These are phyloP conservation scores for Caenorhabditis zanzibari DNA, from an alignment of 2,888 invertebrate species.

Conservation along the genomic window DNA sequence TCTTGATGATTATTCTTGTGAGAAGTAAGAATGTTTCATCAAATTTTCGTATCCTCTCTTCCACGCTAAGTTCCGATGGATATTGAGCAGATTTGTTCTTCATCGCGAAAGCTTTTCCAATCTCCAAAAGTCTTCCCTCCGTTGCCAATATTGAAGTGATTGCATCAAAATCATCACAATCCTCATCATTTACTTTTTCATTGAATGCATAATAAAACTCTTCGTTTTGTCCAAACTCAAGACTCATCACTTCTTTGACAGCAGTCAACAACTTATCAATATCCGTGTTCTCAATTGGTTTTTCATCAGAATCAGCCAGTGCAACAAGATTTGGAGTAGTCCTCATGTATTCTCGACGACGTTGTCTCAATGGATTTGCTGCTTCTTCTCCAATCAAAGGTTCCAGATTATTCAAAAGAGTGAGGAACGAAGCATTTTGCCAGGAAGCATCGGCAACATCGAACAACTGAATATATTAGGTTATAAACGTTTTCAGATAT, in stretches of 20 bases:
- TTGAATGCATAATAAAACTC: constrained; percentile 1
- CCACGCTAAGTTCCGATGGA: neutral
- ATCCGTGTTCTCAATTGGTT: constrained; percentile 25
- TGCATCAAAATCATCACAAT: constrained; percentile 48
- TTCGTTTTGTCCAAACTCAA: constrained; percentile 18
- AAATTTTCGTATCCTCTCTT: constrained; percentile 26
- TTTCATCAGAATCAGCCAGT: constrained; percentile 4
- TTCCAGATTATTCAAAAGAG: constrained; percentile 18
- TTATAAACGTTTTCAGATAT: neutral
- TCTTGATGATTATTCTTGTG: constrained; percentile 40
- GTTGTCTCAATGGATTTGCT: neutral
- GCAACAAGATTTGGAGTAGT: neutral
- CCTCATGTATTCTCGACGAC: constrained; percentile 34
- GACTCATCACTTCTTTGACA: constrained; percentile 18
- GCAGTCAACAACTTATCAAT: constrained; percentile 26
- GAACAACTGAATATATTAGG: constrained; percentile 27
- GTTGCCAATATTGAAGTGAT: constrained; percentile 29
- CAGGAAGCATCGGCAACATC: constrained; percentile 43
- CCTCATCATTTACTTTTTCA: constrained; percentile 10
- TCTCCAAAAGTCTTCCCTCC: constrained; percentile 23
- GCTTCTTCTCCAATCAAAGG: constrained; percentile 10
- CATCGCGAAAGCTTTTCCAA: constrained; percentile 10
- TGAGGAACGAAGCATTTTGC: constrained; percentile 49
- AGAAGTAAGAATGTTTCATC: constrained; percentile 54
- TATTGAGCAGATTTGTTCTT: constrained; percentile 21